Conservation (phyloP, 2,113 vertebrate genomes). For the Dipodomys spectabilis region DNA sequence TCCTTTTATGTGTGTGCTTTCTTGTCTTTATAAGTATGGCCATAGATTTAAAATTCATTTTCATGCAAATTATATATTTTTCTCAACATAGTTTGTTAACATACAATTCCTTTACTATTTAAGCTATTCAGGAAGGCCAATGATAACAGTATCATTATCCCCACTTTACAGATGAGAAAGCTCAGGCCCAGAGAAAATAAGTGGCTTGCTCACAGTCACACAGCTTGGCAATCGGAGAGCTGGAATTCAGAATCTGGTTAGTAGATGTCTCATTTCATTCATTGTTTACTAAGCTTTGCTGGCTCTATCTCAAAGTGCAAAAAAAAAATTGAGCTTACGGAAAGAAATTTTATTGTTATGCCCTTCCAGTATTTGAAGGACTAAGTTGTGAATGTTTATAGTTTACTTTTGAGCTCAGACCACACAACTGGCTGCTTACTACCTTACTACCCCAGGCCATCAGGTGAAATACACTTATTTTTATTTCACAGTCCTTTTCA, state of each 20-base stretch:
- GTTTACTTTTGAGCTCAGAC: conserved; percentile 46
- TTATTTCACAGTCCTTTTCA: not conserved
- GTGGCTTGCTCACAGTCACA: not conserved
- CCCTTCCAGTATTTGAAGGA: not conserved
- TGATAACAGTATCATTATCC: not conserved
- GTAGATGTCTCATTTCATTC: not conserved
- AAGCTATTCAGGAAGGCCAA: not conserved
- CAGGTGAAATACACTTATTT: not conserved
- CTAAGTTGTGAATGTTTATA: conserved; percentile 47
- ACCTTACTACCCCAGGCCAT: not conserved
- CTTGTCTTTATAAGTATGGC: not conserved
- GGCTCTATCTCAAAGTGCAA: not conserved
- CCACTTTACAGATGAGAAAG: conserved; percentile 41
- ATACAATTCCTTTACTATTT: not conserved
- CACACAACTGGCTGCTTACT: not conserved
- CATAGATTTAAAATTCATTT: conserved; percentile 7
- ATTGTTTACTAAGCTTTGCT: not conserved
- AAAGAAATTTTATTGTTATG: not conserved
- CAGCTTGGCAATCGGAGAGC: not conserved
- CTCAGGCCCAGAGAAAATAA: not conserved
- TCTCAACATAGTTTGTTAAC: too few species aligned
- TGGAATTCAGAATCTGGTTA: not conserved
- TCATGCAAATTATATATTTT: not conserved
- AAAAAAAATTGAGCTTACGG: not conserved
- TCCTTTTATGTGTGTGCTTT: not conserved